phyloP scores from a whole-genome alignment of 53 echinoderm and acorn worm genomes.

The Paracentrotus lividus region DNA sequence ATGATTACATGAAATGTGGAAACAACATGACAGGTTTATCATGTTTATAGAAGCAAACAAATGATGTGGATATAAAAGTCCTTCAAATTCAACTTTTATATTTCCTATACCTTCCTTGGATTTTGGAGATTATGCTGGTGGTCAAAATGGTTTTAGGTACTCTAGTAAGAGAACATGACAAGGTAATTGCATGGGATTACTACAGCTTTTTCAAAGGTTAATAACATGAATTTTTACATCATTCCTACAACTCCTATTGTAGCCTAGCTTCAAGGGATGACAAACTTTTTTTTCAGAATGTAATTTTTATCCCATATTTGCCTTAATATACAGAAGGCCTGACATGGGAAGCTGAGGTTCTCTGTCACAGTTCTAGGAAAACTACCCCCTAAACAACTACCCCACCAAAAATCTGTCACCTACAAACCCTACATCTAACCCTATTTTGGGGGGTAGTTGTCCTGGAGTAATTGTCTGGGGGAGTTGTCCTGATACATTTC shows the following conservation, averaged over 20 bases:
- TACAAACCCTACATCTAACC: no score
- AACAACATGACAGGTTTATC: not conserved
- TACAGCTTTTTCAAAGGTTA: not conserved
- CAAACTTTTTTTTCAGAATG: no score
- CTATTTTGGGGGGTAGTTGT: no score
- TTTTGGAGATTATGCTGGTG: conserved; percentile 11
- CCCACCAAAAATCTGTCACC: no score
- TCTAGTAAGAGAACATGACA: conserved; percentile 46
- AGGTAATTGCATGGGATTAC: conserved; percentile 43
- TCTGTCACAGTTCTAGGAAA: no score
- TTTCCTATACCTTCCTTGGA: not conserved
- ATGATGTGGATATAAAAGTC: not conserved
- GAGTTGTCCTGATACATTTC: no score
- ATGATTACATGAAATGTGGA: not conserved
- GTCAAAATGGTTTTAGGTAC: conserved; percentile 2
- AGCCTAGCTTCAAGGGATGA: conserved; percentile 20
- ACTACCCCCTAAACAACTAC: no score
- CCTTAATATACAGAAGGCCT: no score
- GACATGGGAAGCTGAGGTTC: no score
- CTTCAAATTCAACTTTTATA: not conserved
- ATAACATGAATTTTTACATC: not conserved
- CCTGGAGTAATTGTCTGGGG: no score
- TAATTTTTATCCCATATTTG: no score
- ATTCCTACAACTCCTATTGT: not conserved
- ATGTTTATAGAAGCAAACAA: not conserved